These are phyloP conservation scores for Zelleria hepariella DNA, from an alignment of 2,888 invertebrate genomes.

Conservation along the genomic window DNA sequence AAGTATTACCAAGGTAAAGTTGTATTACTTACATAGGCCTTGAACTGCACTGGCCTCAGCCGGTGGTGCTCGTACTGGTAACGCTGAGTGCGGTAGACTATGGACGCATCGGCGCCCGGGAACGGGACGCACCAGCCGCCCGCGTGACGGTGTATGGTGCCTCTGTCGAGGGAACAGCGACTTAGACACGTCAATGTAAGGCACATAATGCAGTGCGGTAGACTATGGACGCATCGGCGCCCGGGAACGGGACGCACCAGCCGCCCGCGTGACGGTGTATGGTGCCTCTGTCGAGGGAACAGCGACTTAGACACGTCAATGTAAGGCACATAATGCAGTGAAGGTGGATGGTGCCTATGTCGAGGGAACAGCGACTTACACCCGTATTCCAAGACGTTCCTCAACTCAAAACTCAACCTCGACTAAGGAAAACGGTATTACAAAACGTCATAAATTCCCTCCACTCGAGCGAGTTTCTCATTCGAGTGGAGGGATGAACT, in stretches of 20 bases:
- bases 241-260: constrained; percentile 85
- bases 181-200: neutral
- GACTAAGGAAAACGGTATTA: too few relatives aligned
- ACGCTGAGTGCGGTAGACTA: constrained; percentile 86
- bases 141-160: constrained; percentile 59
- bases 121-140: constrained; percentile 81
- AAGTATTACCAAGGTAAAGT: too few relatives aligned
- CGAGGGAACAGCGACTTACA: constrained; percentile 8
- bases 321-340: constrained; percentile 10
- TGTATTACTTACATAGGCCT: too few relatives aligned
- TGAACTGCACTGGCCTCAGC: constrained; percentile 83
- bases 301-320: neutral
- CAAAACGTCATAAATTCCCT: too few relatives aligned
- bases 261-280: constrained; percentile 59
- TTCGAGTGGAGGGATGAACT: too few relatives aligned
- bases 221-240: constrained; percentile 87
- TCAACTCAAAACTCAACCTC: neutral
- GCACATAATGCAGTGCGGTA: constrained; percentile 71
- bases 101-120: constrained; percentile 85
- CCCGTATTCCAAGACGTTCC: neutral
- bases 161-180: constrained; percentile 34
- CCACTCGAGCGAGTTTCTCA: too few relatives aligned
- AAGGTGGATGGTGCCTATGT: constrained; percentile 67
- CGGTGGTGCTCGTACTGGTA: constrained; percentile 77
- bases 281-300: constrained; percentile 38